phyloP scores from a whole-genome alignment of 23 tunicate species.

The Ascidia mentula region DNA sequence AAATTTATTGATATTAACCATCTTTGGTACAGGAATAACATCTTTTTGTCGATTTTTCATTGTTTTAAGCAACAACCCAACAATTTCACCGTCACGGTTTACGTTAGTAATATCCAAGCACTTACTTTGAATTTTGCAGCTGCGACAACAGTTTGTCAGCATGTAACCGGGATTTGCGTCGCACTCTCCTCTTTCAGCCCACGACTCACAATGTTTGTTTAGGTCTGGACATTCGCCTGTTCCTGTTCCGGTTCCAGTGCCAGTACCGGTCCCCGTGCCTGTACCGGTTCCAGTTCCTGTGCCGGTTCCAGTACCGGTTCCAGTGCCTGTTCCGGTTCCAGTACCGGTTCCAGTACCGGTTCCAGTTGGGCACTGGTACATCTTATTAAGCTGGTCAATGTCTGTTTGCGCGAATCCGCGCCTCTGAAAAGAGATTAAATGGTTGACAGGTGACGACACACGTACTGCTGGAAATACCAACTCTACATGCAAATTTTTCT shows the following conservation, averaged over 20 bases:
- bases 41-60: no score
- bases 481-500: no score
- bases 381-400: constrained; percentile 39
- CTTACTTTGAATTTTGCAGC: constrained; percentile 22
- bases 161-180: constrained; percentile 24
- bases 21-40: no score
- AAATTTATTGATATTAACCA: no score
- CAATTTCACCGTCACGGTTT: no score
- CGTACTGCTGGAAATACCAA: no score
- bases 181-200: constrained; percentile 41
- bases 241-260: not conserved
- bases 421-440: not conserved
- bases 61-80: no score
- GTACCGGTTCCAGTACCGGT: constrained; percentile 22
- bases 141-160: constrained; percentile 22
- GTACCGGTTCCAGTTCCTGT: constrained; percentile 17
- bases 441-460: no score
- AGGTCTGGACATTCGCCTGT: constrained; percentile 12
- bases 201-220: constrained; percentile 15
- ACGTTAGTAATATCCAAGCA: not conserved
- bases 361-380: constrained; percentile 50
- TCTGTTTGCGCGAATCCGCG: constrained; percentile 29
- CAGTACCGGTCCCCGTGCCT: not conserved
- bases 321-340: constrained; percentile 9
- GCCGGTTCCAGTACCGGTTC: constrained; percentile 14